Base-by-base conservation (phyloP, 92 coral and sea anemone species). In the Palythoa caribaeorum region DNA sequence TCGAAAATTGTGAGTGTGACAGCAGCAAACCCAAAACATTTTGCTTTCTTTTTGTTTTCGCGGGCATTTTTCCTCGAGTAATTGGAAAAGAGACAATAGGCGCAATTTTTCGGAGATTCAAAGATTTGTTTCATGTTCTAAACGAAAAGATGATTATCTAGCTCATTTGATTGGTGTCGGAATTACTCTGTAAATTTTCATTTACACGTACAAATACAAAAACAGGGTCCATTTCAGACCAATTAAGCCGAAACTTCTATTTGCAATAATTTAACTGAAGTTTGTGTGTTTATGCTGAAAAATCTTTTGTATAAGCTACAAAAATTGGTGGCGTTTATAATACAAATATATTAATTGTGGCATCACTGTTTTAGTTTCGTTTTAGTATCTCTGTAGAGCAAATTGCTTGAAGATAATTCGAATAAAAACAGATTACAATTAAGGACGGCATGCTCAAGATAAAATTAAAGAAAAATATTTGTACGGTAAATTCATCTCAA, bases 71-170 rank as follows among this genome's bases (percentile, higher is more conserved):
- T 21, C 51, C 74, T 38, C 73, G 10, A 38, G 15, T 44, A 60
- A 38, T 38, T 35, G 75, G 47, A 38, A 13, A 36, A 37, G 38
- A 68, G 11, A 70, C 75, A 70, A 70, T 35, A 70, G 75, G 3
- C 75, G 48, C 70, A n/a, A 57, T 77, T 77, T 76, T 77, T 21
- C 48, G 63, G 66, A 52, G 62, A 51, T 77, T 35, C 50, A 15
- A 77, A 77, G 81, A 77, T 77, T 52, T 53, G n/a, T 52, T 77
- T 77, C 66, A 52, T 77, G 51, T 53, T 77, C 40, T 52, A 39
- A 77, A 19, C 20, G 48, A 5, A 6, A 1, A 50, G 17, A 7
- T 35, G 59, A 76, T 35, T 50, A 16, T 50, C 37, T 10, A 68
- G 35, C 71, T 65, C 71, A 17, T 65, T 20, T 65, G 12, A 65